Evolutionary conservation across 2,888 invertebrate species (phyloP).

Genomic region (Geotrupes spiniger): DNA sequence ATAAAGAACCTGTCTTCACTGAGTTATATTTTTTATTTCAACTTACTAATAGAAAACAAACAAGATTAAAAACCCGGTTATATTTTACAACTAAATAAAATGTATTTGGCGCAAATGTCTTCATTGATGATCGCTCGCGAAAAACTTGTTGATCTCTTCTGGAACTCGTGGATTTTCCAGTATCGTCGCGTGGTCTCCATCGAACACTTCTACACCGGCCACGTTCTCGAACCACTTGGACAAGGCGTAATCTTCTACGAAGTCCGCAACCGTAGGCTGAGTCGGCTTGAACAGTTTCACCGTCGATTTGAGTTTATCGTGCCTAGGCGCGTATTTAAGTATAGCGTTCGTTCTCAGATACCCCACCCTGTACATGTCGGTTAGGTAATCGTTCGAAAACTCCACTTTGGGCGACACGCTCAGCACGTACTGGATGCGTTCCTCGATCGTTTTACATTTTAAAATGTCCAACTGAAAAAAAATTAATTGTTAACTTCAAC

Average conservation of each 20-base stretch:
- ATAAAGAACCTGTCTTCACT: too few species aligned
- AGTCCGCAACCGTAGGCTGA: conserved; percentile 53
- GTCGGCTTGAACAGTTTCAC: conserved; percentile 64
- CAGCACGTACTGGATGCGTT: conserved; percentile 13
- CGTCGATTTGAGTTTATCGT: conserved; percentile 52
- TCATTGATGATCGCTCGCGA: neutral
- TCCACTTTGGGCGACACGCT: conserved; percentile 37
- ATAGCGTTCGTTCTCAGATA: conserved; percentile 59
- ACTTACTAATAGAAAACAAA: too few species aligned
- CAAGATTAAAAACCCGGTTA: too few species aligned
- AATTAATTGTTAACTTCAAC: too few species aligned
- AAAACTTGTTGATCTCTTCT: conserved; percentile 55
- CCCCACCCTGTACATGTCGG: conserved; percentile 46
- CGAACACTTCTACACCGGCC: conserved; percentile 61
- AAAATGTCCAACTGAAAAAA: neutral
- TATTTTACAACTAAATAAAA: too few species aligned
- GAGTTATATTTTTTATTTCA: too few species aligned
- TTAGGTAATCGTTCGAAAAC: conserved; percentile 47
- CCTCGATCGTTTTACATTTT: conserved; percentile 7
- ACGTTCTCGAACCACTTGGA: conserved; percentile 53
- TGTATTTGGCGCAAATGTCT: too few species aligned
- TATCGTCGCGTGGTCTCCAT: conserved; percentile 71
- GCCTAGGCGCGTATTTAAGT: conserved; percentile 50
- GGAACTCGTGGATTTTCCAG: conserved; percentile 63
- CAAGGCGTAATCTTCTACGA: conserved; percentile 65